Evolutionary conservation across 2,113 vertebrate species (phyloP), one percentile per base, ranked within the genome.

Genomic region (Leuciscus idus): DNA sequence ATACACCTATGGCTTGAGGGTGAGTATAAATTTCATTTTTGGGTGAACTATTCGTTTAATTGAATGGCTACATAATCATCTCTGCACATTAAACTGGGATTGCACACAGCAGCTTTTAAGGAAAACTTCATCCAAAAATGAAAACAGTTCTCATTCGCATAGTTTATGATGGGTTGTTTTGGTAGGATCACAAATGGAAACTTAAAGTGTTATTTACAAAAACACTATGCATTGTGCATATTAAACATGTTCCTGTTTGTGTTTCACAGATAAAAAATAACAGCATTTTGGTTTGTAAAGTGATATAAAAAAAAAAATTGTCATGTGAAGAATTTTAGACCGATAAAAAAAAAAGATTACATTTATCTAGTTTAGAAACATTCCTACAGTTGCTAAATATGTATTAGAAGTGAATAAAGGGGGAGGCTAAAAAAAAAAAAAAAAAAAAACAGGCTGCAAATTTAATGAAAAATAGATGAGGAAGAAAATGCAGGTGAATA

Each of bases 81-180:
- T 68, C 50, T 19, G 48, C 7, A 55, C 26, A 57, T 78, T 50
- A 55, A 4, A n/a, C 36, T 62, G 23, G 33, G 33, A 30, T 30
- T 68, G 64, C 61, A 82, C 80, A 68, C 13, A 52, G 80, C 26
- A 82, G 61, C 80, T 68, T 81, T 50, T 4, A 70, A 50, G 28
- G 28, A 81, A 30, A 50, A 81, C 10, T 81, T 17, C 1, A 81
- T 77, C 28, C 75, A 75, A 48, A 75, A 75, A 28, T 3, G 55
- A 57, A 57, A 57, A 23, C 55, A 2, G 19, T 43, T n/a, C 2
- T 21, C 73, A 48, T 74, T 26, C 8, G 43, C 72, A 48, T 46
- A 7, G 1, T 74, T 74, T 48, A 21, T 21, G 9, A 9, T 12
- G 33, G 30, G 21, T 36, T 70, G 36, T 48, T 48, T 75, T n/a